A percentile compares a stretch with the other conserved stretches of the same genome.
Evolutionary conservation across 2,113 vertebrate genomes (phyloP).

Genomic region (Bambusicola thoracicus): DNA sequence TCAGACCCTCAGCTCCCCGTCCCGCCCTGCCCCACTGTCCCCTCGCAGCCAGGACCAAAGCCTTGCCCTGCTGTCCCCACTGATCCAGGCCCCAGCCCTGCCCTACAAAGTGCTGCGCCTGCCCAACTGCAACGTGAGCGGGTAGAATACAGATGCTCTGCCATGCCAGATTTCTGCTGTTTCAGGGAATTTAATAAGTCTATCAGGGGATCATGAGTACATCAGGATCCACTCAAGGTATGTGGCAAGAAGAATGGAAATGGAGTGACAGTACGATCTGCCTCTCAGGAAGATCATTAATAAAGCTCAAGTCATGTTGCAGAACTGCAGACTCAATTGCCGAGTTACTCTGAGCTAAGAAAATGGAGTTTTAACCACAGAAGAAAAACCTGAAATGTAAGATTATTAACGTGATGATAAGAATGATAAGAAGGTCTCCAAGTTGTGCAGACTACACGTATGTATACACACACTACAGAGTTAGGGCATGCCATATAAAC

Average conservation of each 20-base stretch:
- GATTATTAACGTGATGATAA: neutral
- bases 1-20: neutral
- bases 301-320: neutral
- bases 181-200: neutral
- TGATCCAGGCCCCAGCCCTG: neutral
- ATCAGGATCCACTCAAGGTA: neutral
- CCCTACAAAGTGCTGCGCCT: neutral
- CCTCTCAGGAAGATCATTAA: neutral
- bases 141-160: neutral
- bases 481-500: neutral
- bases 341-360: neutral
- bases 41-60: neutral
- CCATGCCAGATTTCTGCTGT: neutral
- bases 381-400: neutral
- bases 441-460: neutral
- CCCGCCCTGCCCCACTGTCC: accelerated
- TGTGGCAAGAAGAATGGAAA: neutral
- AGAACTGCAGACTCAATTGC: too few species aligned
- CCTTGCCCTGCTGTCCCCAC: accelerated
- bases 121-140: neutral
- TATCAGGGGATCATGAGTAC: neutral
- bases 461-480: too few species aligned
- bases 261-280: neutral
- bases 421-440: neutral
- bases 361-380: neutral